These are phyloP conservation scores for Phymorhynchus buccinoides DNA, from an alignment of 1,140 invertebrate species.

Conservation along the genomic window DNA sequence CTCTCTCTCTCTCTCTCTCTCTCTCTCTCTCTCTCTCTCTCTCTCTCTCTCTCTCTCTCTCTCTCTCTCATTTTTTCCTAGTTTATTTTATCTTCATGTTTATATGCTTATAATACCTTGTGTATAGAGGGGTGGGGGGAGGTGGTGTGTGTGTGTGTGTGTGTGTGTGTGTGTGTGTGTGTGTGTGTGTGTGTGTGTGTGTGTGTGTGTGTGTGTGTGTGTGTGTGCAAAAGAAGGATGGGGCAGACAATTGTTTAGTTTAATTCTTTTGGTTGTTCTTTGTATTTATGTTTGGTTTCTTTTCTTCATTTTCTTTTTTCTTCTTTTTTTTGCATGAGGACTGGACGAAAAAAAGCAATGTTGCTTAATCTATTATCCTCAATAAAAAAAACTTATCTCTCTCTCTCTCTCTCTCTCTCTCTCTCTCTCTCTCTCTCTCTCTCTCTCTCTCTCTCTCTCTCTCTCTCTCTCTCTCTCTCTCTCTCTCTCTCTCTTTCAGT, in stretches of 20 bases:
- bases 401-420: slow-evolving; percentile 12
- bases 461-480: slow-evolving; percentile 15
- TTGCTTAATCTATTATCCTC: too few species aligned
- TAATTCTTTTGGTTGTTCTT: background rate
- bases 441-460: slow-evolving; percentile 14
- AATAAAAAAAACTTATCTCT: too few species aligned
- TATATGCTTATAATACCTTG: background rate
- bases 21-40: too few species aligned
- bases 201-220: too few species aligned
- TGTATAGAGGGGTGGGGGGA: too few species aligned
- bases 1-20: too few species aligned
- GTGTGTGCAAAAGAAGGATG: too few species aligned
- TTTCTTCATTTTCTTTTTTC: background rate
- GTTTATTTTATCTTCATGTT: background rate
- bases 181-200: too few species aligned
- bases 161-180: too few species aligned
- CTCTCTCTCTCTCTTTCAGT: slow-evolving; percentile 1
- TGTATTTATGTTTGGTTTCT: background rate
- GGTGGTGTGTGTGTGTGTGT: too few species aligned
- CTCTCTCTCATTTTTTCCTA: background rate
- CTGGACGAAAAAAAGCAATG: too few species aligned
- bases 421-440: slow-evolving; percentile 7
- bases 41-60: too few species aligned
- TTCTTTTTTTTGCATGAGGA: background rate
- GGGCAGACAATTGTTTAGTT: background rate